These are phyloP conservation scores for Hylia prasina DNA, from an alignment of 2,113 vertebrate species.

Conservation along the genomic window DNA sequence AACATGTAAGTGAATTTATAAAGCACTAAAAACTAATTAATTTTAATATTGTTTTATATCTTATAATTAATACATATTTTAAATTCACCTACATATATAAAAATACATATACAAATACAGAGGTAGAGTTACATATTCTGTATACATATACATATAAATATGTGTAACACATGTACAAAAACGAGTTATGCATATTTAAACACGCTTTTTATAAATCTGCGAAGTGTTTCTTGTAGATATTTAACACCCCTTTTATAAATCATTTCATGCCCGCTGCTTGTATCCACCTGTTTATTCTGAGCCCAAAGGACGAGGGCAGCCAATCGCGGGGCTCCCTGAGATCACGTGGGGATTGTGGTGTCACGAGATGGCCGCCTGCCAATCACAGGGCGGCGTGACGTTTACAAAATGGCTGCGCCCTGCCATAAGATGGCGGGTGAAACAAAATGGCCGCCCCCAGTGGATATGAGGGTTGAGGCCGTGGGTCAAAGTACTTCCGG, in stretches of 20 bases:
- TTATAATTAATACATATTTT: not conserved
- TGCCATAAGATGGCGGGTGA: not conserved
- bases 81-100: not conserved
- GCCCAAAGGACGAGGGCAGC: fast-evolving
- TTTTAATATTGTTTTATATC: not conserved
- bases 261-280: not conserved
- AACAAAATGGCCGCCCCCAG: conserved; percentile 19
- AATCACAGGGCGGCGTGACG: not conserved
- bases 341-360: fast-evolving
- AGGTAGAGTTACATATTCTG: not conserved
- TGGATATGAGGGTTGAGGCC: fast-evolving
- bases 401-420: conserved; percentile 35
- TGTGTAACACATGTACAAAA: not conserved
- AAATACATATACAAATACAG: not conserved
- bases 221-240: not conserved
- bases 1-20: not conserved
- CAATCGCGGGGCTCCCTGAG: not conserved
- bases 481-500: not conserved
- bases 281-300: not conserved
- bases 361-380: not conserved
- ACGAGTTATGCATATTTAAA: not conserved
- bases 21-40: not conserved
- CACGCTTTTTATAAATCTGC: not conserved
- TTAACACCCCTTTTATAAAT: not conserved
- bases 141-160: too few relatives aligned